These are phyloP conservation scores for Megalops cyprinoides DNA, from an alignment of 2,797 vertebrate species.

Conservation along the genomic window DNA sequence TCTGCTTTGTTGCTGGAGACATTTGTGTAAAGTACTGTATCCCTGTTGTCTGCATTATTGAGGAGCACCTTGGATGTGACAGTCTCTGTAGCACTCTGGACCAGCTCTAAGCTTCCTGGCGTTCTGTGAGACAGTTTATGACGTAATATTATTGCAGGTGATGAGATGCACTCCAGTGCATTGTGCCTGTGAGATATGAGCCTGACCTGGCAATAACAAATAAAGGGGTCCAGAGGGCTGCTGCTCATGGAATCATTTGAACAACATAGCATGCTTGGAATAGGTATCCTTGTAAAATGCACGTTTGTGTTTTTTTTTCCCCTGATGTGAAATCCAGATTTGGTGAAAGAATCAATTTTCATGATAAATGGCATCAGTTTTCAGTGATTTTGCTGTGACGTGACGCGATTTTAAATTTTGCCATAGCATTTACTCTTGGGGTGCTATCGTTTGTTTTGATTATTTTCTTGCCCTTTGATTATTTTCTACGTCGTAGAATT, in stretches of 20 bases:
- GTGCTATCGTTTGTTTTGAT: not conserved
- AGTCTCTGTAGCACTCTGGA: not conserved
- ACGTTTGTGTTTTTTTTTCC: too few species aligned
- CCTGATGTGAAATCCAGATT: too few species aligned
- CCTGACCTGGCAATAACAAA: not conserved
- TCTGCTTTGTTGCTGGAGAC: too few species aligned
- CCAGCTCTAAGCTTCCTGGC: not conserved
- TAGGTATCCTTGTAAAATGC: too few species aligned
- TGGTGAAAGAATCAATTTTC: too few species aligned
- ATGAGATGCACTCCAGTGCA: not conserved
- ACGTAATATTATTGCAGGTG: slow-evolving; percentile 3
- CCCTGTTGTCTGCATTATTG: not conserved
- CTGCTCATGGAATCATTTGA: not conserved
- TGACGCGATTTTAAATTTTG: too few species aligned
- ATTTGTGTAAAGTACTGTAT: not conserved
- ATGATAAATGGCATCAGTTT: too few species aligned
- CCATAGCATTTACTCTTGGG: too few species aligned
- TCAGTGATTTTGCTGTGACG: too few species aligned
- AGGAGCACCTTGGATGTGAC: slow-evolving; percentile 4
- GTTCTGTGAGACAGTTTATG: not conserved
- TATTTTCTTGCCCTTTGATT: not conserved
- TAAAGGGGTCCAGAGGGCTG: not conserved
- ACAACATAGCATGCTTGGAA: too few species aligned
- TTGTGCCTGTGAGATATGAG: slow-evolving; percentile 4
- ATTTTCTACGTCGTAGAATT: not conserved